Conservation (phyloP, 2,888 invertebrate species). For the Melangyna quadrimaculata region DNA sequence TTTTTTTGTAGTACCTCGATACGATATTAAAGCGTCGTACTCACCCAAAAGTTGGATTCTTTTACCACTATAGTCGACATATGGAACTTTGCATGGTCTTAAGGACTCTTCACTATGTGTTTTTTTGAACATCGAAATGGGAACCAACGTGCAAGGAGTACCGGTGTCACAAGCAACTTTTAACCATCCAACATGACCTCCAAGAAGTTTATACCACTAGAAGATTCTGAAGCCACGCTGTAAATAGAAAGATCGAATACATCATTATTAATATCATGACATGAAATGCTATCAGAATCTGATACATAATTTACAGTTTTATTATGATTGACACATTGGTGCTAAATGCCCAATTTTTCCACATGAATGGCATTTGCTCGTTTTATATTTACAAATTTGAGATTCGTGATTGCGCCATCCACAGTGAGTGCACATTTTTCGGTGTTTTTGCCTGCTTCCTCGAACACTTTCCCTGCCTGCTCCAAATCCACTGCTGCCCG, state of each 20-base stretch:
- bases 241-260: conserved; percentile 27
- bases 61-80: conserved; percentile 22
- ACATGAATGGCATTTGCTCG: conserved; percentile 48
- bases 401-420: conserved; percentile 47
- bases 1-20: conserved; percentile 12
- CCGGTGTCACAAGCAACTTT: conserved; percentile 48
- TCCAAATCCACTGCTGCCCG: background rate
- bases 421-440: conserved; percentile 41
- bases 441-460: background rate
- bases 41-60: conserved; percentile 17
- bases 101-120: background rate
- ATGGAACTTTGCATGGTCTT: conserved; percentile 20
- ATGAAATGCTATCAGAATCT: conserved; percentile 28
- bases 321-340: conserved; percentile 12
- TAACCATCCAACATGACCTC: conserved; percentile 31
- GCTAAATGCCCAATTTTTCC: conserved; percentile 46
- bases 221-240: conserved; percentile 19
- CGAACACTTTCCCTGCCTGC: background rate
- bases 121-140: conserved; percentile 39
- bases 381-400: conserved; percentile 45
- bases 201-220: conserved; percentile 5
- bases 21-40: conserved; percentile 27
- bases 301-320: conserved; percentile 57
- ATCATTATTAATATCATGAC: background rate
- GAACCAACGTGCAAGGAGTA: conserved; percentile 45